Evolutionary conservation across 2,797 vertebrate species (phyloP).

Genomic region (Molossus alvarezi): DNA sequence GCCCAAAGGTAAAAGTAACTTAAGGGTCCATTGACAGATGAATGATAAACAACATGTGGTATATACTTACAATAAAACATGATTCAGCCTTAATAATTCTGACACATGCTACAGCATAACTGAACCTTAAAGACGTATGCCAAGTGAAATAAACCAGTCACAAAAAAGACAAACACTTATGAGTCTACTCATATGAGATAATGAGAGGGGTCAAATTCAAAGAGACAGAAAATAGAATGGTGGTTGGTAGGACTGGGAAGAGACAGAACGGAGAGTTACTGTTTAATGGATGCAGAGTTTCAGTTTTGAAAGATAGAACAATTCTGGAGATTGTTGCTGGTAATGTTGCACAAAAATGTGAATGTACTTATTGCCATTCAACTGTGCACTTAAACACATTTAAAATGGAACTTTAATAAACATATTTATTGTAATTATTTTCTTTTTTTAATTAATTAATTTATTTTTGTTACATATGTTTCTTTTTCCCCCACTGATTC

Average conservation of each 20-base stretch:
- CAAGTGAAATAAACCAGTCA: background rate
- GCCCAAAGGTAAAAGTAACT: background rate
- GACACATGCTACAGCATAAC: background rate
- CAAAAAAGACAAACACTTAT: background rate
- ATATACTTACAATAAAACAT: background rate
- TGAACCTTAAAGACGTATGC: background rate
- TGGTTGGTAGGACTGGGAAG: background rate
- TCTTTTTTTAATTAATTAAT: no score
- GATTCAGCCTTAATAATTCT: background rate
- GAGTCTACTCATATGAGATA: background rate
- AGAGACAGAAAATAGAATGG: background rate
- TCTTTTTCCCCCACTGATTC: no score
- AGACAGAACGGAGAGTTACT: background rate
- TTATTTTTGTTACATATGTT: no score
- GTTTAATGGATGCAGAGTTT: background rate
- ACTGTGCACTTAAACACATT: background rate
- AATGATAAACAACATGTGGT: background rate
- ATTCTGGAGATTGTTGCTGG: background rate
- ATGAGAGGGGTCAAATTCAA: background rate
- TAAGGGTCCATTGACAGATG: background rate
- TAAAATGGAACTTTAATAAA: background rate
- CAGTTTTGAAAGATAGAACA: slow-evolving; percentile 18
- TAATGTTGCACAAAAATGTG: background rate
- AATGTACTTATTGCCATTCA: background rate
- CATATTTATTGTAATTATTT: background rate